Evolutionary conservation across 2,888 invertebrate species (phyloP).

Genomic region (Scrobipalpa atriplicella): DNA sequence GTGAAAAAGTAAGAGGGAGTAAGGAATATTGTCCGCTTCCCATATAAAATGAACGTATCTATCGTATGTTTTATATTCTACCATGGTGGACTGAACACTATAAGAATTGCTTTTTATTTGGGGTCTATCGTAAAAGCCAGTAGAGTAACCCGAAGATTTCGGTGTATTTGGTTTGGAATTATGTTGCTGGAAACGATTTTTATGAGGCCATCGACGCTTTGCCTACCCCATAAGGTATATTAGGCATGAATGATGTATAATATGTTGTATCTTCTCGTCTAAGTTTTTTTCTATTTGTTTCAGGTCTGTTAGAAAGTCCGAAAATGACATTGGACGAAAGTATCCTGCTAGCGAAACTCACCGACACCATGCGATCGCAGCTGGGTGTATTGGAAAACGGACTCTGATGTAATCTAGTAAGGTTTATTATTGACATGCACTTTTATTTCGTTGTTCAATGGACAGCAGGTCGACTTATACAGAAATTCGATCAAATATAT

Average conservation of each 20-base stretch:
- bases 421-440: slow-evolving; percentile 11
- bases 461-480: too few relatives aligned
- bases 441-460: slow-evolving; percentile 1
- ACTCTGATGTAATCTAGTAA: slow-evolving; percentile 35
- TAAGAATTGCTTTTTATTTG: neutral
- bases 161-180: too few relatives aligned
- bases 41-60: too few relatives aligned
- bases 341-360: slow-evolving; percentile 86
- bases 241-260: too few relatives aligned
- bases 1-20: too few relatives aligned
- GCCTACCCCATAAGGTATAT: neutral
- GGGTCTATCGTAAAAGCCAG: too few relatives aligned
- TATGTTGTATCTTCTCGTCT: too few relatives aligned
- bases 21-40: too few relatives aligned
- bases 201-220: neutral
- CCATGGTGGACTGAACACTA: neutral
- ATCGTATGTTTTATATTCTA: too few relatives aligned
- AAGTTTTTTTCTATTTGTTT: slow-evolving; percentile 39
- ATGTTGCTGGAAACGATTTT: too few relatives aligned
- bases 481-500: too few relatives aligned
- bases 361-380: slow-evolving; percentile 88
- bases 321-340: slow-evolving; percentile 87
- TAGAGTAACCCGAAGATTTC: too few relatives aligned
- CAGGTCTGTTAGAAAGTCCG: slow-evolving; percentile 87
- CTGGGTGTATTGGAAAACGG: slow-evolving; percentile 79